Evolutionary conservation across 1,140 invertebrate genomes (phyloP).

Genomic region (Phymorhynchus buccinoides): DNA sequence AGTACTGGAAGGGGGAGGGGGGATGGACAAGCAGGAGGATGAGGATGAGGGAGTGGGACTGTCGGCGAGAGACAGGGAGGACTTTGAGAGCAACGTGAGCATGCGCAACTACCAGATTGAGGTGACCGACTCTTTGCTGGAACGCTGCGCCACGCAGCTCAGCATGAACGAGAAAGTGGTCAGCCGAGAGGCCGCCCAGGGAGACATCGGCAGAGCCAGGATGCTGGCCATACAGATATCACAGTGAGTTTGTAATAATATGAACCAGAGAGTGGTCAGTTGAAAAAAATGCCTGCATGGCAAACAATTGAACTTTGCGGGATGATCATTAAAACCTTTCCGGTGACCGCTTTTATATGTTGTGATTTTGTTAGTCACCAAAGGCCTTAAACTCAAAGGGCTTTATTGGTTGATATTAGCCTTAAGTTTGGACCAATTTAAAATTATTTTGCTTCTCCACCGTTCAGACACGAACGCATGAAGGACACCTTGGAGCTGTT

Average conservation of each 20-base stretch:
- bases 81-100: conserved; percentile 66
- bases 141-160: conserved; percentile 67
- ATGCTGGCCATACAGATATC: conserved; percentile 60
- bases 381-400: too few relatives aligned
- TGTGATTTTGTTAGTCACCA: too few relatives aligned
- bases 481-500: conserved; percentile 68
- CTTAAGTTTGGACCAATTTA: too few relatives aligned
- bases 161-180: conserved; percentile 68
- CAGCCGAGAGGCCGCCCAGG: conserved; percentile 48
- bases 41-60: conserved; percentile 19
- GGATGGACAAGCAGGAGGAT: conserved; percentile 39
- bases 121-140: conserved; percentile 64
- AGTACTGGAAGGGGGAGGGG: conserved; percentile 32
- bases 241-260: conserved; percentile 42
- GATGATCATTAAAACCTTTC: too few relatives aligned
- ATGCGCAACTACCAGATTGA: conserved; percentile 65
- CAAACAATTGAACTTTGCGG: too few relatives aligned
- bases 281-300: too few relatives aligned
- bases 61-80: conserved; percentile 38
- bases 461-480: conserved; percentile 62
- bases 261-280: background rate
- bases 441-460: background rate
- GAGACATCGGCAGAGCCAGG: conserved; percentile 59
- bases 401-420: too few relatives aligned
- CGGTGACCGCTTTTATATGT: background rate